These are phyloP conservation scores for Verasper variegatus DNA, from an alignment of 2,113 vertebrate genomes.

Conservation along the genomic window DNA sequence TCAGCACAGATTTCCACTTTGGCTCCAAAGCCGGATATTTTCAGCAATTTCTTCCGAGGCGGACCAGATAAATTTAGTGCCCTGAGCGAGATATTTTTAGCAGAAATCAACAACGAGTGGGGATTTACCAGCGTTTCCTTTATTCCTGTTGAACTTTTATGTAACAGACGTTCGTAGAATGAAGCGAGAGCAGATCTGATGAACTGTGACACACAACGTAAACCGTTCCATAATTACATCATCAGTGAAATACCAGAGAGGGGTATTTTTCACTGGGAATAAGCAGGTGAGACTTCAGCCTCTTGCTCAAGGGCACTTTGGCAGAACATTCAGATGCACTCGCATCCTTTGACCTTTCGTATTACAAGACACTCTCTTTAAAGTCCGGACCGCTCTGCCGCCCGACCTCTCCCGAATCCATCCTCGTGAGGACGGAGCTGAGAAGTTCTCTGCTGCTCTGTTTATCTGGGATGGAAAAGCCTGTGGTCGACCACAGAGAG, in stretches of 20 bases:
- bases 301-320: slow-evolving; percentile 23
- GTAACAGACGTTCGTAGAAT: slow-evolving; percentile 27
- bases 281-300: not conserved
- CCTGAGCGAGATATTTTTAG: slow-evolving; percentile 64
- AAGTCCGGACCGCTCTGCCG: slow-evolving; percentile 47
- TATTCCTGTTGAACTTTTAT: slow-evolving; percentile 38
- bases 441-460: slow-evolving; percentile 38
- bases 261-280: not conserved
- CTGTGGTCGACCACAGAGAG: slow-evolving; percentile 29
- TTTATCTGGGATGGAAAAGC: slow-evolving; percentile 45
- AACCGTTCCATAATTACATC: slow-evolving; percentile 24
- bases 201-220: slow-evolving; percentile 1
- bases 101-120: slow-evolving; percentile 44
- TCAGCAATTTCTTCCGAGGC: slow-evolving; percentile 53
- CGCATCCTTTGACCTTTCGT: slow-evolving; percentile 51
- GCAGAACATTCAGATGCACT: not conserved
- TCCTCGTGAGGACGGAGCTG: slow-evolving; percentile 9
- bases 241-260: not conserved
- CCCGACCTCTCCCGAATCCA: slow-evolving; percentile 41
- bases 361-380: slow-evolving; percentile 15
- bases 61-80: slow-evolving; percentile 69
- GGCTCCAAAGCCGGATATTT: slow-evolving; percentile 69
- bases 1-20: slow-evolving; percentile 69
- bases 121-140: slow-evolving; percentile 52
- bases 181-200: not conserved